Conservation (phyloP, 2,113 vertebrate species). For the Ammodytes marinus region DNA sequence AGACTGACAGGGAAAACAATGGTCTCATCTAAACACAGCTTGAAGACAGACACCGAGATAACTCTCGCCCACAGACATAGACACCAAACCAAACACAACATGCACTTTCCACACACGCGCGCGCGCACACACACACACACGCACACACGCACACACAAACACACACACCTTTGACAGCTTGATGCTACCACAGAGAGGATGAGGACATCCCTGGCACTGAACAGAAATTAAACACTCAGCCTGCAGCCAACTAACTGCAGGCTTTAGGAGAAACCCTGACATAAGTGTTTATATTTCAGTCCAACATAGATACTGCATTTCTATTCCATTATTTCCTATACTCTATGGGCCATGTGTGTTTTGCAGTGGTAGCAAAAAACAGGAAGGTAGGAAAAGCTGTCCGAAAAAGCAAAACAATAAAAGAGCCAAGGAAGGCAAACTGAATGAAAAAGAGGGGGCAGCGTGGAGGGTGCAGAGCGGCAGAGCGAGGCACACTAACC, state of each 20-base stretch:
- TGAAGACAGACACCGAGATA: slow-evolving; percentile 34
- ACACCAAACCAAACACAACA: slow-evolving; percentile 5
- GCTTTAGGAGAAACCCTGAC: slow-evolving; percentile 39
- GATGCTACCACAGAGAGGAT: slow-evolving; percentile 52
- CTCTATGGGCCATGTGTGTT: neutral
- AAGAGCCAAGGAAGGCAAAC: slow-evolving; percentile 68
- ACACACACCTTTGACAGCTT: slow-evolving; percentile 53
- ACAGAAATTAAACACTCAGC: slow-evolving; percentile 56
- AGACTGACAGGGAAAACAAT: slow-evolving; percentile 22
- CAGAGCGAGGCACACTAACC: slow-evolving; percentile 82
- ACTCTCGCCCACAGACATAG: slow-evolving; percentile 11
- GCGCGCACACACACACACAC: slow-evolving; percentile 16
- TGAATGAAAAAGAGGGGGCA: slow-evolving; percentile 54
- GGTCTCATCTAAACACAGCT: slow-evolving; percentile 32
- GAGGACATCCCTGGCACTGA: slow-evolving; percentile 62
- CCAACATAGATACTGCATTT: slow-evolving; percentile 17
- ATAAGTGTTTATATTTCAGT: slow-evolving; percentile 38
- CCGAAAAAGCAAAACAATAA: slow-evolving; percentile 57
- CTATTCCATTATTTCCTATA: slow-evolving; percentile 16
- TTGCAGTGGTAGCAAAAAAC: slow-evolving; percentile 59
- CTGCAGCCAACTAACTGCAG: slow-evolving; percentile 45
- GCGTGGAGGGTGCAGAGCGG: slow-evolving; percentile 38
- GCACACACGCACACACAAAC: slow-evolving; percentile 20
- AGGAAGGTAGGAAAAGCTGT: slow-evolving; percentile 40
- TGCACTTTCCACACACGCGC: neutral